phyloP scores from a whole-genome alignment of 35 echinoderm and acorn worm genomes.

The Amphiura filiformis region DNA sequence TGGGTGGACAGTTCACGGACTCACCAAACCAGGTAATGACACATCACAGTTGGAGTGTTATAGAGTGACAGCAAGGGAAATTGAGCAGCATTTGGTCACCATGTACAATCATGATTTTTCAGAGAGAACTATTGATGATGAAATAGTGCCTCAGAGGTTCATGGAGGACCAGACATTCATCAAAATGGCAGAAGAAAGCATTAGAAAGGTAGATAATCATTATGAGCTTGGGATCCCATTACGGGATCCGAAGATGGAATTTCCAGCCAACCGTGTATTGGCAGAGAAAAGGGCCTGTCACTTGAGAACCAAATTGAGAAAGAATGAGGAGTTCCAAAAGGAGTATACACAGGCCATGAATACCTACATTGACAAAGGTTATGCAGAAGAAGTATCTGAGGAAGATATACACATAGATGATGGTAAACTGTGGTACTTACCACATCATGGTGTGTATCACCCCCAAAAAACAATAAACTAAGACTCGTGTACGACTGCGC shows the following conservation, averaged over 20 bases:
- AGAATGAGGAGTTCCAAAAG: slow-evolving; percentile 20
- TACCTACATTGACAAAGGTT: slow-evolving; percentile 23
- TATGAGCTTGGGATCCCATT: slow-evolving; percentile 57
- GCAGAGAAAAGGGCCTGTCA: slow-evolving; percentile 36
- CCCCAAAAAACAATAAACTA: slow-evolving; percentile 44
- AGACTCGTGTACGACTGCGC: slow-evolving; percentile 55
- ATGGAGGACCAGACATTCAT: slow-evolving; percentile 53
- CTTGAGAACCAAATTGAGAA: slow-evolving; percentile 38
- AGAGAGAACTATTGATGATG: too few relatives aligned
- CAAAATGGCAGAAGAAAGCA: slow-evolving; percentile 21
- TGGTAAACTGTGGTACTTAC: slow-evolving; percentile 49
- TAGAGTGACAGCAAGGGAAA: too few relatives aligned
- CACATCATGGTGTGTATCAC: slow-evolving; percentile 46
- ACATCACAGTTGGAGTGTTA: not conserved
- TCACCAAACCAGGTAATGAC: not conserved
- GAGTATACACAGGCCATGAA: slow-evolving; percentile 31
- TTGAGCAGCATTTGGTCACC: too few relatives aligned
- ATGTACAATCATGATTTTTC: too few relatives aligned
- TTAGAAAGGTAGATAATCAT: slow-evolving; percentile 52
- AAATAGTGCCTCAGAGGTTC: too few relatives aligned
- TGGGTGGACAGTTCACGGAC: slow-evolving; percentile 48
- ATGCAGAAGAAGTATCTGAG: slow-evolving; percentile 23
- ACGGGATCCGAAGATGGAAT: not conserved
- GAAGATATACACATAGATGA: not conserved
- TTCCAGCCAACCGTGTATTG: slow-evolving; percentile 39